Conservation (phyloP, 2,797 vertebrate genomes). For the Petrocephalus sullivani region DNA sequence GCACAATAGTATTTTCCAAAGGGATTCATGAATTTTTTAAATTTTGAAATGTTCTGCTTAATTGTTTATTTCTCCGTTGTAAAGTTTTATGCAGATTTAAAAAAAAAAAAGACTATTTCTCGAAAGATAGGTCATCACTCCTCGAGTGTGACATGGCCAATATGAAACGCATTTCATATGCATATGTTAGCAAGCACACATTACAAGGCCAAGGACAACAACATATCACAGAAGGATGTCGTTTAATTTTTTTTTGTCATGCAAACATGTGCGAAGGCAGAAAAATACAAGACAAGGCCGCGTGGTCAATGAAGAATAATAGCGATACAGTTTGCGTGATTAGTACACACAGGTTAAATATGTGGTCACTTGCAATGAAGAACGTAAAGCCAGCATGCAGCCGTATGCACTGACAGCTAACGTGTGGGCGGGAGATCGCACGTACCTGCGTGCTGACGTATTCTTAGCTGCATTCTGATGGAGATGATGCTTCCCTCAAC, state of each 20-base stretch:
- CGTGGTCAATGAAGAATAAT: conserved; percentile 49
- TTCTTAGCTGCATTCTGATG: not conserved
- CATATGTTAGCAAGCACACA: not conserved
- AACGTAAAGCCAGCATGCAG: not conserved
- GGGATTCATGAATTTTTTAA: not conserved
- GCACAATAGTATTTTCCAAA: not conserved
- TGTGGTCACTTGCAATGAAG: conserved; percentile 25
- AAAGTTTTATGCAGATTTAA: not conserved
- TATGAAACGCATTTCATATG: not conserved
- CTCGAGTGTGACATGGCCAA: not conserved
- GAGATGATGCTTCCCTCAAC: not conserved
- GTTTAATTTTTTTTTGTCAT: conserved; percentile 64
- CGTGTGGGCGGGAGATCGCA: not conserved
- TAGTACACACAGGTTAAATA: conserved; percentile 40
- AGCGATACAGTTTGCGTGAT: conserved; percentile 50
- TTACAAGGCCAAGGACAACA: not conserved
- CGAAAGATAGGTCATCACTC: not conserved
- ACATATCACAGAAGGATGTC: conserved; percentile 38
- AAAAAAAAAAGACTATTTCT: not conserved
- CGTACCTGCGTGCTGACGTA: not conserved
- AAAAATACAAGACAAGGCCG: conserved; percentile 55
- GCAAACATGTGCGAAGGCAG: conserved; percentile 71
- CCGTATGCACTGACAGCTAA: not conserved
- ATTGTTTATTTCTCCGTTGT: not conserved
- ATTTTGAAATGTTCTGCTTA: not conserved